Conservation (phyloP, 2,888 invertebrate species). For the Cecidostiba fungosa region DNA sequence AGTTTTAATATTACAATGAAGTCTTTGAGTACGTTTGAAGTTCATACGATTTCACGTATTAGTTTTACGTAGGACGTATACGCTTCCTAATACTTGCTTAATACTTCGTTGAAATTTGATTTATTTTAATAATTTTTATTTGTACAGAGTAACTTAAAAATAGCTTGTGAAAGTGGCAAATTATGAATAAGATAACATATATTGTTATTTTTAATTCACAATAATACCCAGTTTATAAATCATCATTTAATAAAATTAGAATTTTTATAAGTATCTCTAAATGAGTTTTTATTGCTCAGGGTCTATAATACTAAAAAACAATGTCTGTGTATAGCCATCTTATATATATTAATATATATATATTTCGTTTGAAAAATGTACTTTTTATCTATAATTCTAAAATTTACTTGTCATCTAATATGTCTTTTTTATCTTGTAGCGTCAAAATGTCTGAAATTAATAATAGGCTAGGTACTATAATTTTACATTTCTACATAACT, state of each 20-base stretch:
- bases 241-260: conserved; percentile 53
- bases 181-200: conserved; percentile 26
- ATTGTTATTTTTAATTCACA: conserved; percentile 41
- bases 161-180: conserved; percentile 1
- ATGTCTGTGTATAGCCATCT: conserved; percentile 14
- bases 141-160: conserved; percentile 47
- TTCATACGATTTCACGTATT: conserved; percentile 19
- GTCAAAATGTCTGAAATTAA: conserved; percentile 28
- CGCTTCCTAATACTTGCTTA: conserved; percentile 29
- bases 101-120: conserved; percentile 41
- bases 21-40: conserved; percentile 36
- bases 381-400: conserved; percentile 26
- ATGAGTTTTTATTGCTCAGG: background rate
- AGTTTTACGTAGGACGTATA: conserved; percentile 18
- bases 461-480: conserved; percentile 31
- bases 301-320: background rate
- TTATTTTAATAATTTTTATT: conserved; percentile 23
- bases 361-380: conserved; percentile 38
- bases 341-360: conserved; percentile 7
- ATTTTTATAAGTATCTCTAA: conserved; percentile 15
- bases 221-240: conserved; percentile 20
- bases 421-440: conserved; percentile 44
- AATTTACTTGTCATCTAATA: conserved; percentile 39
- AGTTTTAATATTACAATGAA: conserved; percentile 41
- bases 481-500: conserved; percentile 28